Evolutionary conservation across 2,888 invertebrate genomes (phyloP), one percentile per base, ranked within the genome.

Genomic region (Heliconius sara): DNA sequence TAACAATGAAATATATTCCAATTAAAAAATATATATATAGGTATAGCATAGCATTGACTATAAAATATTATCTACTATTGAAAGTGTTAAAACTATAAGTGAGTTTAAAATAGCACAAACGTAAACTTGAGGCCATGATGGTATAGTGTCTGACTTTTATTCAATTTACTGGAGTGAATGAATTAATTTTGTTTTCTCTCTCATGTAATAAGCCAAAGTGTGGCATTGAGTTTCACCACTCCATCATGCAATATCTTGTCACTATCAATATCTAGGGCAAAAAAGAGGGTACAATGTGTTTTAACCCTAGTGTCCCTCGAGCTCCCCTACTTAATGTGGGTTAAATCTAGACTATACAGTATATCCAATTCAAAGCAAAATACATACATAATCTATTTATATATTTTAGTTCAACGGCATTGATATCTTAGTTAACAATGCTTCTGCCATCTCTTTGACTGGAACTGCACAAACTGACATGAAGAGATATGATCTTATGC

Each of bases 401-500:
- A 43, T 47, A 47, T 80, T 83, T 75, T 87, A 96, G 94, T 99
- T 99, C 94, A 99, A 99, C 57, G 99, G 99, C 19, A 99, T 99
- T 86, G 99, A 99, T 89, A 97, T 99, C 84, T 92, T 98, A 30
- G 95, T 99, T 27, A 99, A 99, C 95, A 99, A 99, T 95, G 99
- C 99, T 1, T 99, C 99, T 83, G 99, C 99, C 19, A 99, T 99
- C 86, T 97, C 97, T 0, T 93, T 98, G 77, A 97, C 98, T 0
- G 96, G 96, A 74, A 99, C 99, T 0, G 93, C 96, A 3, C 94
- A 97, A 12, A 99, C 99, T 0, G 97, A 98, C 65, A 99, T 99
- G 99, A 99, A 99, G 94, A 96, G 97, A 91, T 99, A 98, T 89
- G 99, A 99, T 93, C 96, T 99, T 67, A 99, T 99, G 99, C 98